Percentiles rank a stretch among this genome's conserved stretches.
Evolutionary conservation across 2,888 invertebrate genomes (phyloP).

Genomic region (Notodonta ziczac): DNA sequence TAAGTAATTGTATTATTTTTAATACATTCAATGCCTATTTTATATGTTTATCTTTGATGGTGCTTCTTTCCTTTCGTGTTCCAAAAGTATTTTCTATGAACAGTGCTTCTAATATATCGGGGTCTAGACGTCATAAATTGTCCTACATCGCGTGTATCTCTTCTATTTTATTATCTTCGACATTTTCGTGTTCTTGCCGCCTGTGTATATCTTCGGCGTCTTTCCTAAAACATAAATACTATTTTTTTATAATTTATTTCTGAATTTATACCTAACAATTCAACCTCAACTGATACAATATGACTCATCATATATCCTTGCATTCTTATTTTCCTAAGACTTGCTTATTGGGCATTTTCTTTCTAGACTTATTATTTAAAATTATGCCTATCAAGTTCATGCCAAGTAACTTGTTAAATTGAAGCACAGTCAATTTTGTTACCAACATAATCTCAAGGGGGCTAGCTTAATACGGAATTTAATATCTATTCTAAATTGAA

Average conservation of each 20-base stretch:
- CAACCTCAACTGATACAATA: no score
- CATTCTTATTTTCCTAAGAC: no score
- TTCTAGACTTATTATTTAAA: no score
- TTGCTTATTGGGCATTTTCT: no score
- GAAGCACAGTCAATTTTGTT: no score
- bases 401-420: no score
- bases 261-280: no score
- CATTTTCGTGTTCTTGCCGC: conserved; percentile 61
- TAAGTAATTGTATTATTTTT: no score
- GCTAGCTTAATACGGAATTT: background rate
- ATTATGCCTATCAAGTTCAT: no score
- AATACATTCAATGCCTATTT: background rate
- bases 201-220: conserved; percentile 76
- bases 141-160: conserved; percentile 71
- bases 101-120: conserved; percentile 9
- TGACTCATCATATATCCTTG: no score
- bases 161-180: conserved; percentile 66
- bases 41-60: background rate
- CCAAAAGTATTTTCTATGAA: conserved; percentile 6
- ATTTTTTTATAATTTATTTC: no score
- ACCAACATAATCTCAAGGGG: no score
- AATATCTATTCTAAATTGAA: background rate
- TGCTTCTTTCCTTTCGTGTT: background rate
- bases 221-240: conserved; percentile 57
- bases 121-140: conserved; percentile 9